A percentile compares a stretch with the other conserved stretches of the same genome.
Conservation (phyloP, 1,140 invertebrate genomes). For the Eumeta japonica region DNA sequence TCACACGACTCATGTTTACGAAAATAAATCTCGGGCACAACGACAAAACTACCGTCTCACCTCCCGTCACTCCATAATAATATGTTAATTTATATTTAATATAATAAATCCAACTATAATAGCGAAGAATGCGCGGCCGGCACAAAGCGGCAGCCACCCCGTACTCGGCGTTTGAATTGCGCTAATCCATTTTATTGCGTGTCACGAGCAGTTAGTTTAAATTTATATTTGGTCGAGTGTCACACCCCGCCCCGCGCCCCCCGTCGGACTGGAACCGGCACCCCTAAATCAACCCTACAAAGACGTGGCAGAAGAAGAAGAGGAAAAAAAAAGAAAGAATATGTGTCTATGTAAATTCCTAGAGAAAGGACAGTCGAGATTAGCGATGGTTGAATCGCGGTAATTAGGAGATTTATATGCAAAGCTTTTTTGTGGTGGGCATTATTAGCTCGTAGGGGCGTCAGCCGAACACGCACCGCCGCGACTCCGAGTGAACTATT, state of each 20-base stretch:
- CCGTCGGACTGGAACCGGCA: slow-evolving; percentile 10
- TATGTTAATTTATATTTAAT: slow-evolving; percentile 56
- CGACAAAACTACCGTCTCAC: slow-evolving; percentile 36
- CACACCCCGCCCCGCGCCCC: not conserved
- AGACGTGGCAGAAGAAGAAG: not conserved
- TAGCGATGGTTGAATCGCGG: slow-evolving; percentile 33
- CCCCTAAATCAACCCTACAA: slow-evolving; percentile 50
- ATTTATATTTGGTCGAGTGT: too few relatives aligned
- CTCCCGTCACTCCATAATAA: slow-evolving; percentile 23
- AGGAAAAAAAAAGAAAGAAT: slow-evolving; percentile 40
- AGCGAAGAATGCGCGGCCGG: slow-evolving; percentile 30
- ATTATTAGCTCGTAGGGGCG: slow-evolving; percentile 42
- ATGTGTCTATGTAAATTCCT: slow-evolving; percentile 31
- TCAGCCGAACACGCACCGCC: slow-evolving; percentile 31
- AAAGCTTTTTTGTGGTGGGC: slow-evolving; percentile 45
- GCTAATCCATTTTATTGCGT: slow-evolving; percentile 51
- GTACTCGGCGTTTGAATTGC: slow-evolving; percentile 29
- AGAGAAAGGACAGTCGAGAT: slow-evolving; percentile 31
- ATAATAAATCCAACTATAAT: slow-evolving; percentile 45
- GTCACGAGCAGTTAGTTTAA: slow-evolving; percentile 39
- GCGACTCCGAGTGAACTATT: slow-evolving; percentile 30
- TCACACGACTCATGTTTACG: slow-evolving; percentile 23
- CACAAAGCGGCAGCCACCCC: slow-evolving; percentile 10
- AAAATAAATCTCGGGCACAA: slow-evolving; percentile 43
- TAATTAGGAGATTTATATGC: slow-evolving; percentile 57